Conservation (phyloP, 2,888 invertebrate genomes). For the Salpingus planirostris region DNA sequence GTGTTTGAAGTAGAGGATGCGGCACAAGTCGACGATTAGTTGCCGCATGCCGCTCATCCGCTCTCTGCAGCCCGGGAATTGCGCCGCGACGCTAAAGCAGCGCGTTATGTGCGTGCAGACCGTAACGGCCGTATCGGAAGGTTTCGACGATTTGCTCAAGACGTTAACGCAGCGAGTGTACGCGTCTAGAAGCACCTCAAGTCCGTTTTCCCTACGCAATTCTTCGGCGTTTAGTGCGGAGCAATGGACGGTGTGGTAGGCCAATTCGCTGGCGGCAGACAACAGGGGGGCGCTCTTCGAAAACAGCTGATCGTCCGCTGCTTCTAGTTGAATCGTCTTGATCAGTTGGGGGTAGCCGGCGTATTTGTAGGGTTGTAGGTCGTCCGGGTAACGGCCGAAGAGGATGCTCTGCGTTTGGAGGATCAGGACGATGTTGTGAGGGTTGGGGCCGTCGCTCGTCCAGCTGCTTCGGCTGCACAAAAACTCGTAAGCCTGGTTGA, state of each 20-base stretch:
- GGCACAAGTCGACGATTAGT: slow-evolving; percentile 76
- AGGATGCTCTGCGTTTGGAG: slow-evolving; percentile 90
- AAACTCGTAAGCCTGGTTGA: slow-evolving; percentile 97
- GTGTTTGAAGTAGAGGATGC: slow-evolving; percentile 82
- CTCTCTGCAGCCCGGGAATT: slow-evolving; percentile 84
- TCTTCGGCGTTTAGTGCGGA: slow-evolving; percentile 98
- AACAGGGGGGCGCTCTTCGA: slow-evolving; percentile 74
- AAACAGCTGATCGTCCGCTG: slow-evolving; percentile 87
- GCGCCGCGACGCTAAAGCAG: slow-evolving; percentile 93
- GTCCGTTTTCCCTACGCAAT: slow-evolving; percentile 83
- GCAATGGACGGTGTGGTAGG: slow-evolving; percentile 93
- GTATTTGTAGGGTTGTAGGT: slow-evolving; percentile 93
- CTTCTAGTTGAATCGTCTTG: slow-evolving; percentile 89
- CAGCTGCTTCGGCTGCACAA: slow-evolving; percentile 85
- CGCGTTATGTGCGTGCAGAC: slow-evolving; percentile 87
- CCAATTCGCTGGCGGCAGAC: slow-evolving; percentile 87
- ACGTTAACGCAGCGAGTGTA: slow-evolving; percentile 92
- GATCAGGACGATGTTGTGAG: slow-evolving; percentile 88
- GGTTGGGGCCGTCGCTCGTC: slow-evolving; percentile 85
- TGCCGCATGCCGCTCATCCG: slow-evolving; percentile 81
- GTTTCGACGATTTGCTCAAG: slow-evolving; percentile 67
- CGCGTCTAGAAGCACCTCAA: slow-evolving; percentile 79
- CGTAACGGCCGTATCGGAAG: slow-evolving; percentile 73
- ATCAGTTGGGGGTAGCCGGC: slow-evolving; percentile 97
- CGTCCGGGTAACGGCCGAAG: slow-evolving; percentile 81